phyloP scores from a whole-genome alignment of 2,888 invertebrate species.

The Perizoma flavofasciatum region DNA sequence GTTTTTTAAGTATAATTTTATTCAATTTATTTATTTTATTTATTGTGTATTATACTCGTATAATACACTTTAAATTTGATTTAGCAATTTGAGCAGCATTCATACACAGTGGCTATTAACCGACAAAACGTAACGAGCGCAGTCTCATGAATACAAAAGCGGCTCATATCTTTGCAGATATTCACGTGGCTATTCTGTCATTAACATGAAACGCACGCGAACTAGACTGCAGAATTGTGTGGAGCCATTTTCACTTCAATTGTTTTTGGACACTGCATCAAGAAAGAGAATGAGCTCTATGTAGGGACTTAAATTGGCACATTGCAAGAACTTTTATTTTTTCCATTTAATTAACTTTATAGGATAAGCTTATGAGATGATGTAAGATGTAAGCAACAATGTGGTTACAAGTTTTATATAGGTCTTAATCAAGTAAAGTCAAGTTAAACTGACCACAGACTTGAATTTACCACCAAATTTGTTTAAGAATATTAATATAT shows the following conservation, averaged over 20 bases:
- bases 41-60: too few relatives aligned
- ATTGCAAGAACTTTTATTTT: neutral
- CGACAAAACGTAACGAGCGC: constrained; percentile 36
- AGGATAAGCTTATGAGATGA: neutral
- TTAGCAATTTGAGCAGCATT: constrained; percentile 10
- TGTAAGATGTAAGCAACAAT: too few relatives aligned
- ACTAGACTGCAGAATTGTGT: constrained; percentile 21
- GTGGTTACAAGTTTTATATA: too few relatives aligned
- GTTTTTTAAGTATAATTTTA: too few relatives aligned
- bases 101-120: constrained; percentile 28
- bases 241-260: constrained; percentile 28
- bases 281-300: constrained; percentile 8
- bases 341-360: neutral
- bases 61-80: neutral
- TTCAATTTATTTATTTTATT: too few relatives aligned
- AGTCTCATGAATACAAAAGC: constrained; percentile 34
- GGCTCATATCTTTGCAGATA: constrained; percentile 23
- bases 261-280: constrained; percentile 26
- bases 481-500: too few relatives aligned
- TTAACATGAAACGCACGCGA: constrained; percentile 29
- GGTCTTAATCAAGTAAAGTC: too few relatives aligned
- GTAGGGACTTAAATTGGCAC: constrained; percentile 15
- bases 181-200: constrained; percentile 22
- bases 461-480: too few relatives aligned
- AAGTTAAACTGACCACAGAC: too few relatives aligned